Evolutionary conservation across 2,888 invertebrate species (phyloP).

Genomic region (Keiferia lycopersicella): DNA sequence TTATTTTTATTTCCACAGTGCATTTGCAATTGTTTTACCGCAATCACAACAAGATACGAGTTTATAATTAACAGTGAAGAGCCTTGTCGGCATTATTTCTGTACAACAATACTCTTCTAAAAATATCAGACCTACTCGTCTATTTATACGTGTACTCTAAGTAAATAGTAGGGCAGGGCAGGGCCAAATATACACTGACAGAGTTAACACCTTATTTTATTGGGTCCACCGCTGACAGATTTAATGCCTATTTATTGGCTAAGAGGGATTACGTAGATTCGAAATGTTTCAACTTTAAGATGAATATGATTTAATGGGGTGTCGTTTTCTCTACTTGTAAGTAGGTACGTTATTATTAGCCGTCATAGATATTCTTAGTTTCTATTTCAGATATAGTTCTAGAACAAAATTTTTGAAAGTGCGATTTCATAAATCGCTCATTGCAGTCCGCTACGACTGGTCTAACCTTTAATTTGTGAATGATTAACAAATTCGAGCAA

Average conservation of each 20-base stretch:
- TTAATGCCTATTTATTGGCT: background rate
- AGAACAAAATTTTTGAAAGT: too few relatives aligned
- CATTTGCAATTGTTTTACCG: conserved; percentile 1
- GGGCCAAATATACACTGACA: background rate
- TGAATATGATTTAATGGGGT: too few relatives aligned
- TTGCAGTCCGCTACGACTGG: too few relatives aligned
- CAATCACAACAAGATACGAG: background rate
- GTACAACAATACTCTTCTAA: conserved; percentile 11
- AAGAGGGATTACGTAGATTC: too few relatives aligned
- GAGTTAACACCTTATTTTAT: background rate
- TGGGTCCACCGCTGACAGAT: background rate
- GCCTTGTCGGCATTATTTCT: conserved; percentile 5
- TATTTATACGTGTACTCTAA: conserved; percentile 3
- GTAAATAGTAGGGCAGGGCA: conserved; percentile 12
- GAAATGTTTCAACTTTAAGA: too few relatives aligned
- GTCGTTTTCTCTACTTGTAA: too few relatives aligned
- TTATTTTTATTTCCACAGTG: background rate
- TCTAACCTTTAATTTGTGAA: too few relatives aligned
- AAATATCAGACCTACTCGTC: conserved; percentile 3
- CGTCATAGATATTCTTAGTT: too few relatives aligned
- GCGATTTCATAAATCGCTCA: too few relatives aligned
- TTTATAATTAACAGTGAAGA: background rate
- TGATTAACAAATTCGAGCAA: too few relatives aligned
- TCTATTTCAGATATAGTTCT: too few relatives aligned
- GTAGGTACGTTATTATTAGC: too few relatives aligned